Evolutionary conservation across 2,888 invertebrate genomes (phyloP).

Genomic region (Tetrapedia diversipes): DNA sequence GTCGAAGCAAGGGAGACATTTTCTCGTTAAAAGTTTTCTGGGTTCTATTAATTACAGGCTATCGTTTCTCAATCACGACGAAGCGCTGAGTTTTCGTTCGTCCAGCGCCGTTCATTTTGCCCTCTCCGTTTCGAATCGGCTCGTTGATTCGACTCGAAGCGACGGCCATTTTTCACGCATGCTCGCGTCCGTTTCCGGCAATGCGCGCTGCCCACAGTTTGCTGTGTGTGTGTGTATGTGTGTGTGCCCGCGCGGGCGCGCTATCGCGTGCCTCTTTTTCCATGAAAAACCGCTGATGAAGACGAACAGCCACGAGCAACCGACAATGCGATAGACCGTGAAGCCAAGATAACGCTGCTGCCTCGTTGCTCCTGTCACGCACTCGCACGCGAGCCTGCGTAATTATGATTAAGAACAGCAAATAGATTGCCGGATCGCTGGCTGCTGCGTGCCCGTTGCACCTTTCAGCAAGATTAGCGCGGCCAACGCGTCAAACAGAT

Average conservation of each 20-base stretch:
- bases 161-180: slow-evolving; percentile 63
- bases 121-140: slow-evolving; percentile 48
- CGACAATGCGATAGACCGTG: slow-evolving; percentile 74
- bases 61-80: slow-evolving; percentile 46
- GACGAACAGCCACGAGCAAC: slow-evolving; percentile 62
- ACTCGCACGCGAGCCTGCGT: slow-evolving; percentile 36
- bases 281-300: slow-evolving; percentile 69
- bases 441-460: neutral
- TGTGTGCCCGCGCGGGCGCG: slow-evolving; percentile 12
- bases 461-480: slow-evolving; percentile 22
- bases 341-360: slow-evolving; percentile 71
- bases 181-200: slow-evolving; percentile 40
- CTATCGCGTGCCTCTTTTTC: slow-evolving; percentile 52
- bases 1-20: slow-evolving; percentile 18
- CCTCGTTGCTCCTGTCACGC: slow-evolving; percentile 53
- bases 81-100: slow-evolving; percentile 30
- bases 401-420: slow-evolving; percentile 50
- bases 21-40: slow-evolving; percentile 51
- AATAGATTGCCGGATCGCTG: slow-evolving; percentile 15
- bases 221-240: neutral
- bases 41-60: slow-evolving; percentile 52
- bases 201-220: slow-evolving; percentile 7
- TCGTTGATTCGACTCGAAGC: slow-evolving; percentile 46
- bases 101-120: slow-evolving; percentile 44
- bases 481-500: slow-evolving; percentile 3